Evolutionary conservation across 2,797 vertebrate species (phyloP).

Genomic region (Sebastolobus altivelis): DNA sequence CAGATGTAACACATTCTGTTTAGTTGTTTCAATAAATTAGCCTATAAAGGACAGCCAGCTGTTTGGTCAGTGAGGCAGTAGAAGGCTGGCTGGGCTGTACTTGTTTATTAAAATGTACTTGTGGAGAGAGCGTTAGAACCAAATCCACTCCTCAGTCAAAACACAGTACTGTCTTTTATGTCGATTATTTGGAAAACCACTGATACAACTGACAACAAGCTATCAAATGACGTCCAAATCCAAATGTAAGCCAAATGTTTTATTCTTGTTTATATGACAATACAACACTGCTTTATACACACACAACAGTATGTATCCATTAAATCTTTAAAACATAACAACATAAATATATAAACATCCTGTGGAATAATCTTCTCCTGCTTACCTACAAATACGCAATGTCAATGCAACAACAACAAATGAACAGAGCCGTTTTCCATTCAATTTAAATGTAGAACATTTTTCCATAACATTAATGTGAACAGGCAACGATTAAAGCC

Average conservation of each 20-base stretch:
- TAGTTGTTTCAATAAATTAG: conserved; percentile 16
- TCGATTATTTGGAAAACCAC: neutral
- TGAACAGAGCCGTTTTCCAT: neutral
- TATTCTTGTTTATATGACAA: neutral
- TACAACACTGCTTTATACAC: neutral
- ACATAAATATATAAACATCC: neutral
- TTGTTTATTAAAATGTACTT: neutral
- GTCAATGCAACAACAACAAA: neutral
- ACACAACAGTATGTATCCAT: neutral
- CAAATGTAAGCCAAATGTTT: neutral
- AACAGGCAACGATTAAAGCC: neutral
- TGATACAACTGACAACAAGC: neutral
- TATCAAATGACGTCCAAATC: neutral
- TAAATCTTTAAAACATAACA: neutral
- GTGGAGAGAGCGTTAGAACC: neutral
- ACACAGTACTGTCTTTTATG: neutral
- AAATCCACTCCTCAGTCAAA: neutral
- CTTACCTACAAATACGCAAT: neutral
- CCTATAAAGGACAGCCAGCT: conserved; percentile 1
- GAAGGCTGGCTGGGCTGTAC: neutral
- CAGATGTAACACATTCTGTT: neutral
- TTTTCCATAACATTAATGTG: neutral
- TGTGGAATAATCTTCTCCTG: neutral
- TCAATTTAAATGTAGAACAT: neutral
- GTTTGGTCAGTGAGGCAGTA: neutral